These are phyloP conservation scores for Aphodius sticticus DNA, from an alignment of 2,888 invertebrate genomes.

Conservation along the genomic window DNA sequence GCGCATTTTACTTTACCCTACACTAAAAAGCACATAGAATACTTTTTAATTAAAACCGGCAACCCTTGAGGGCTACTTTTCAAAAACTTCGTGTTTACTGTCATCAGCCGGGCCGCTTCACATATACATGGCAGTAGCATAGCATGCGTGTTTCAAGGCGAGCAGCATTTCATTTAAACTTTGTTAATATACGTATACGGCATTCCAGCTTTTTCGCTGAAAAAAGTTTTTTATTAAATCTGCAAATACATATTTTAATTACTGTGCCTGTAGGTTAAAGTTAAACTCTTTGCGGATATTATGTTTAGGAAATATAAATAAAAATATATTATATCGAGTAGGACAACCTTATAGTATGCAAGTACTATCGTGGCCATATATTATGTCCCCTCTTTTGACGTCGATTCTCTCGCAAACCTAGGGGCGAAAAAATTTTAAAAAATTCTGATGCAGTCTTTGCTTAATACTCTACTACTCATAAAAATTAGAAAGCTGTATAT, in stretches of 20 bases:
- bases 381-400: too few species aligned
- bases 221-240: not conserved
- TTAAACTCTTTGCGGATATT: too few species aligned
- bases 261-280: not conserved
- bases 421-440: too few species aligned
- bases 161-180: not conserved
- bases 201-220: not conserved
- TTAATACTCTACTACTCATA: too few species aligned
- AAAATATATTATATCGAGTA: too few species aligned
- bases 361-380: too few species aligned
- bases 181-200: not conserved
- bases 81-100: not conserved
- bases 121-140: not conserved
- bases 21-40: not conserved
- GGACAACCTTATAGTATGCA: too few species aligned
- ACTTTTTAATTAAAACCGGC: not conserved
- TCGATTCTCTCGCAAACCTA: too few species aligned
- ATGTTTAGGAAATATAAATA: too few species aligned
- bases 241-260: not conserved
- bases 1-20: not conserved
- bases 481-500: too few species aligned
- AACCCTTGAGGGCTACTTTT: not conserved
- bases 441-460: too few species aligned
- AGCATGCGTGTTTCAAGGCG: not conserved
- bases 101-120: not conserved